phyloP scores from a whole-genome alignment of 1,140 invertebrate genomes.

The Druon quercuslanigerum region DNA sequence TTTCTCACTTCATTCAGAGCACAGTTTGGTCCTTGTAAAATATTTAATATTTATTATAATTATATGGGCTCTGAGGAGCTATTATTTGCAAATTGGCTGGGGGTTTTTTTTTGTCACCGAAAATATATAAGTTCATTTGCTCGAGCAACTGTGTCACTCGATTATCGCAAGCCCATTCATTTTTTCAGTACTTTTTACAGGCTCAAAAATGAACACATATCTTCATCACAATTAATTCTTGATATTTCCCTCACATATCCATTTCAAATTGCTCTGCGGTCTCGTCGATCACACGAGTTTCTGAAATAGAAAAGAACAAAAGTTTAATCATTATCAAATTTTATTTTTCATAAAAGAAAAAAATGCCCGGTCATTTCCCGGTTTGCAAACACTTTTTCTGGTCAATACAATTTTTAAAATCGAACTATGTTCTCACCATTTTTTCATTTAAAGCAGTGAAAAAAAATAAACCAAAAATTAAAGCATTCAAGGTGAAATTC shows the following conservation, averaged over 20 bases:
- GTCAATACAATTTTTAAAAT: too few relatives aligned
- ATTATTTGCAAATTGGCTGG: not conserved
- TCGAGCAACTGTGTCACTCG: not conserved
- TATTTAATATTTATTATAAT: not conserved
- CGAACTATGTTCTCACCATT: too few relatives aligned
- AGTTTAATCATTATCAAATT: not conserved
- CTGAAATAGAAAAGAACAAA: slow-evolving; percentile 52
- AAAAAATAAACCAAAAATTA: too few relatives aligned
- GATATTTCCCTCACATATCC: slow-evolving; percentile 63
- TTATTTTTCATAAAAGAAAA: too few relatives aligned
- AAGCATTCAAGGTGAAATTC: too few relatives aligned
- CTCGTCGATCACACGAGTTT: slow-evolving; percentile 61
- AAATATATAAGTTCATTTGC: not conserved
- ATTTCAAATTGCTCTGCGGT: slow-evolving; percentile 66
- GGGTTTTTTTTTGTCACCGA: not conserved
- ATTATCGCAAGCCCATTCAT: not conserved
- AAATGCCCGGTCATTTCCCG: too few relatives aligned
- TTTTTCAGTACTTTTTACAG: slow-evolving; percentile 26
- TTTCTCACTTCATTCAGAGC: not conserved
- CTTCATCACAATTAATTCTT: slow-evolving; percentile 44
- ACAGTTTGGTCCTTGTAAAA: not conserved
- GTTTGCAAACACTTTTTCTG: too few relatives aligned
- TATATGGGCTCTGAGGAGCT: slow-evolving; percentile 14
- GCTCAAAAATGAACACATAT: slow-evolving; percentile 48
- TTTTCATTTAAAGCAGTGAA: too few relatives aligned